Conservation (phyloP, 2,113 vertebrate species). For the Sclerurus mexicanus region DNA sequence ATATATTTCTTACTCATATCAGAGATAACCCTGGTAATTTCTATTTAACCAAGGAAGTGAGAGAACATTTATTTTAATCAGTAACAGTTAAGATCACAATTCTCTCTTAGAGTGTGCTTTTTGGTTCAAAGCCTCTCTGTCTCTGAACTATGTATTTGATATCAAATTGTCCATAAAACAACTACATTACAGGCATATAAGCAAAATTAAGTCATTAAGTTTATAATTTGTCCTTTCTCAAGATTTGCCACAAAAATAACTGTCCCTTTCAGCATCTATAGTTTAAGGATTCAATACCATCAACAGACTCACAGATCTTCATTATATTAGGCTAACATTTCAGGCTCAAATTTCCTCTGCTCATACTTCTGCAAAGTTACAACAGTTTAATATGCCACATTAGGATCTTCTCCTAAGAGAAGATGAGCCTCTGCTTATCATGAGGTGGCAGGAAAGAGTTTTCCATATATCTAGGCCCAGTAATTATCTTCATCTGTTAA, state of each 20-base stretch:
- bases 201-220: background rate
- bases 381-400: background rate
- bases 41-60: background rate
- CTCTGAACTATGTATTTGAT: background rate
- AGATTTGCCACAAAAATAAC: background rate
- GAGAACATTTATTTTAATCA: background rate
- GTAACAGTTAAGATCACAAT: background rate
- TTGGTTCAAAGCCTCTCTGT: background rate
- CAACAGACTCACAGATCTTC: background rate
- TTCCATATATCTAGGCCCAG: background rate
- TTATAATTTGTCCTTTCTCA: background rate
- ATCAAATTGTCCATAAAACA: background rate
- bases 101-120: background rate
- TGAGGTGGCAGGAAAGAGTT: background rate
- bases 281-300: background rate
- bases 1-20: background rate
- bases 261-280: background rate
- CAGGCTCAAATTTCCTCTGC: background rate
- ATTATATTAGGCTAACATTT: background rate
- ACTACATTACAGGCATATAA: background rate
- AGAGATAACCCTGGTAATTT: background rate
- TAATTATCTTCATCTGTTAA: background rate
- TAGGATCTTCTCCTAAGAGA: background rate
- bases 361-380: background rate
- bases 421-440: background rate